Evolutionary conservation across 2,113 vertebrate genomes (phyloP).

Genomic region (Otocyon megalotis): DNA sequence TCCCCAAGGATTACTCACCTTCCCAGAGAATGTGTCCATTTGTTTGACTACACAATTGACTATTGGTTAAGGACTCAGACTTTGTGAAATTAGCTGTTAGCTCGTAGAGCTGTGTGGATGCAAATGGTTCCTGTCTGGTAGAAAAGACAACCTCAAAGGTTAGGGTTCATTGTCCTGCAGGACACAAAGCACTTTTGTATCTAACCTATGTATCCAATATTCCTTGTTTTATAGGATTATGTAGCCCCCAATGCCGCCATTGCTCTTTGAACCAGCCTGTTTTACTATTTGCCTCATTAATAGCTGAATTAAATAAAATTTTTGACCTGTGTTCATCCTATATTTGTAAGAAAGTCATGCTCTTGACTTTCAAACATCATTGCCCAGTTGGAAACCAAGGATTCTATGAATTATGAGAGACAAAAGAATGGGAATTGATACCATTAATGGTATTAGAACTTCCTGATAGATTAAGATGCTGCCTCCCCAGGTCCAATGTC

Average conservation of each 20-base stretch:
- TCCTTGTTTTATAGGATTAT: background rate
- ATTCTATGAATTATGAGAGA: background rate
- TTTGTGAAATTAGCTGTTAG: background rate
- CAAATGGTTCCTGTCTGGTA: background rate
- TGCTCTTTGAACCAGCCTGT: background rate
- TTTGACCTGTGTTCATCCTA: background rate
- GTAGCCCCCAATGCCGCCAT: background rate
- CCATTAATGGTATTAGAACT: background rate
- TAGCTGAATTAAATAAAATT: background rate
- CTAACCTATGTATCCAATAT: background rate
- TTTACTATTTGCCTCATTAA: background rate
- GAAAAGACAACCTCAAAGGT: background rate
- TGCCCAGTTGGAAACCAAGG: background rate
- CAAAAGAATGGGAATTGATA: background rate
- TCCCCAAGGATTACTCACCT: background rate
- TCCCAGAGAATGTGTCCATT: background rate
- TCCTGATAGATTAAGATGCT: background rate
- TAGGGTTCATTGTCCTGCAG: background rate
- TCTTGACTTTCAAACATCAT: background rate
- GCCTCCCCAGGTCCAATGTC: background rate
- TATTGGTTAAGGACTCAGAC: background rate
- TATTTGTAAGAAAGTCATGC: background rate
- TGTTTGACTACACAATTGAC: background rate
- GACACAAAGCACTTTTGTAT: background rate
- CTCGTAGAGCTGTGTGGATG: background rate